phyloP scores from a whole-genome alignment of 2,888 invertebrate species.

The Eutolmus rufibarbis region DNA sequence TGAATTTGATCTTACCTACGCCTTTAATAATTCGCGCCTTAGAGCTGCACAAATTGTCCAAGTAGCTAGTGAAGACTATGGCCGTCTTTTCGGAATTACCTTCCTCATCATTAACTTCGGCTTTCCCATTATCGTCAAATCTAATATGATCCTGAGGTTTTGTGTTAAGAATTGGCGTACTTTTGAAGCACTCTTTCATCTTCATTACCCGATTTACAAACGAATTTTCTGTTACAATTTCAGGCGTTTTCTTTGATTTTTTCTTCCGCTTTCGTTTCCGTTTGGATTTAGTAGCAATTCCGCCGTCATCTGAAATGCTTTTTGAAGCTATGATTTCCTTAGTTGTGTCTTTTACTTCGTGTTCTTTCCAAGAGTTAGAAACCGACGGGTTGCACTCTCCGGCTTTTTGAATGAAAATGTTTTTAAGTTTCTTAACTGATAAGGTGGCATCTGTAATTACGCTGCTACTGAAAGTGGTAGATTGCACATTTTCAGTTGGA shows the following conservation, averaged over 20 bases:
- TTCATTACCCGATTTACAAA: background rate
- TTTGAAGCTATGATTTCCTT: background rate
- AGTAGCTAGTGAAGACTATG: background rate
- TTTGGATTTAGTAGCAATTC: background rate
- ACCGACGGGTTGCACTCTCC: background rate
- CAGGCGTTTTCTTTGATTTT: background rate
- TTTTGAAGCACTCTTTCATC: background rate
- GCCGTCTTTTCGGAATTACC: background rate
- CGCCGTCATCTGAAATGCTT: background rate
- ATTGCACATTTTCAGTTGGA: background rate
- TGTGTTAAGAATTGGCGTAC: background rate
- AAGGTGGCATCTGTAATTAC: background rate
- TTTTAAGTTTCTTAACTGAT: conserved; percentile 5
- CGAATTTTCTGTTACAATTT: background rate
- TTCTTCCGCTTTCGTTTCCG: background rate
- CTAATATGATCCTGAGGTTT: background rate
- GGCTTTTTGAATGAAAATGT: background rate
- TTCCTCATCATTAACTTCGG: background rate
- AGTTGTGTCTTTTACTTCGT: background rate
- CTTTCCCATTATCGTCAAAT: background rate
- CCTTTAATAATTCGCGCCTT: background rate
- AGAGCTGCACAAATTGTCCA: background rate
- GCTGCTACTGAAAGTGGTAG: background rate
- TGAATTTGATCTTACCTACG: background rate
- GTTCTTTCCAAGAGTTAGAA: background rate